Evolutionary conservation across 2,113 vertebrate genomes (phyloP), one percentile per base, ranked within the genome.

Genomic region (Centropristis striata): DNA sequence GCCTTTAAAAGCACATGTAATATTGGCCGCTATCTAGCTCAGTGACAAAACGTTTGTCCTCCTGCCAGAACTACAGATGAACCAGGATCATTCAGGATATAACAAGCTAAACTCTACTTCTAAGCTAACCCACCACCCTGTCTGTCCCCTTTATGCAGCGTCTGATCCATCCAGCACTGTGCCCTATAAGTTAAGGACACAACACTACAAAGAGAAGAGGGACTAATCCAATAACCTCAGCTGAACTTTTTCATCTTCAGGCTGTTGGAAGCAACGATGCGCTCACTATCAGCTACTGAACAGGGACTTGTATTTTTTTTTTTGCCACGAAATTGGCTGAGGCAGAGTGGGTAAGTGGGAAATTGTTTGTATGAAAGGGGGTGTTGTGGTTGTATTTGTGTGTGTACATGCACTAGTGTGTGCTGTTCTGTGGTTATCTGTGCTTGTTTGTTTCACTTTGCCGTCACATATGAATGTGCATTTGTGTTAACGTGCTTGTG

Each of bases 161-260:
- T 47, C 21, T 55, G 61, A 58, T 69, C 73, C 65, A 8, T 15
- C 13, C 53, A 6, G 37, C 41, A 3, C 69, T 42, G 66, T 20
- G n/a, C 42, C 51, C 66, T 53, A 4, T 46, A 44, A 37, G 81
- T 77, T 71, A 37, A 85, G 64, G 49, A 83, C 69, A 39, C 32
- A 4, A 66, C 75, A 59, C 78, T 55, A 75, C 51, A 84, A 28
- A 90, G 75, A 79, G 71, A 46, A 57, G 28, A 67, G 51, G 18
- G 4, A 50, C 61, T 85, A 82, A 90, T 90, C 83, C 73, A 59
- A 78, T 78, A 84, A 78, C 84, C 84, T 88, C 58, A 41, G 54
- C 18, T 80, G 71, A 93, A 88, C 78, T 79, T 57, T 47, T 42
- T 84, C 68, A 42, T 88, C 88, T 86, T 20, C 53, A 68, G 69